Evolutionary conservation across 1,140 invertebrate species (phyloP).

Genomic region (Heliconius eleuchia): DNA sequence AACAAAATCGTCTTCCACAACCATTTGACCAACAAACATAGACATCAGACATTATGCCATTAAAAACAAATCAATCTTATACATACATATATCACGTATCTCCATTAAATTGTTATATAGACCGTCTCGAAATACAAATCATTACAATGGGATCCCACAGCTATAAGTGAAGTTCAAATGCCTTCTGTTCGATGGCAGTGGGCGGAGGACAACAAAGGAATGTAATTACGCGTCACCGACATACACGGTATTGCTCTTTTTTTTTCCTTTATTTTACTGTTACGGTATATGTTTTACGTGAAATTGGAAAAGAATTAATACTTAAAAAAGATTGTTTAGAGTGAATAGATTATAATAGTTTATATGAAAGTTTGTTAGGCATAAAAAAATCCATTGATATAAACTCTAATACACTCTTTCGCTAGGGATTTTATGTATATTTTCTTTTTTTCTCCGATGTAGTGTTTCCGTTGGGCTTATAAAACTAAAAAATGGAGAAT

Average conservation of each 20-base stretch:
- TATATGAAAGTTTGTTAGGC: no score
- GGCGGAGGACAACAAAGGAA: constrained; percentile 55
- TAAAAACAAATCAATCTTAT: background rate
- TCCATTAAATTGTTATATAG: constrained; percentile 20
- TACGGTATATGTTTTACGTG: constrained; percentile 10
- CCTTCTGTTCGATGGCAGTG: constrained; percentile 32
- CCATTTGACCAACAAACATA: background rate
- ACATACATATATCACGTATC: constrained; percentile 5
- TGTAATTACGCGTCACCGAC: constrained; percentile 65
- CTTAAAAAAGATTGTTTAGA: background rate
- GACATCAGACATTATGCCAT: background rate
- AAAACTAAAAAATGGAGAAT: no score
- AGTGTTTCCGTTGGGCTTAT: no score
- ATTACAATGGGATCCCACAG: constrained; percentile 17
- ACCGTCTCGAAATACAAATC: background rate
- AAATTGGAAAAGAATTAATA: background rate
- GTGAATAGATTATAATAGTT: background rate
- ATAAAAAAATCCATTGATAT: no score
- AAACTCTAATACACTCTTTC: no score
- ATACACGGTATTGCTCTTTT: constrained; percentile 46
- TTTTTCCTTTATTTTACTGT: constrained; percentile 25
- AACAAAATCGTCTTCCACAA: background rate
- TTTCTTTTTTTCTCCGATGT: no score
- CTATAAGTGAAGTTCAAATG: constrained; percentile 35
- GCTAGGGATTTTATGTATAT: no score